Percentiles rank a stretch among this genome's conserved stretches.
phyloP scores from a whole-genome alignment of 2,888 invertebrate genomes.

The Acanthosepion lycidas region DNA sequence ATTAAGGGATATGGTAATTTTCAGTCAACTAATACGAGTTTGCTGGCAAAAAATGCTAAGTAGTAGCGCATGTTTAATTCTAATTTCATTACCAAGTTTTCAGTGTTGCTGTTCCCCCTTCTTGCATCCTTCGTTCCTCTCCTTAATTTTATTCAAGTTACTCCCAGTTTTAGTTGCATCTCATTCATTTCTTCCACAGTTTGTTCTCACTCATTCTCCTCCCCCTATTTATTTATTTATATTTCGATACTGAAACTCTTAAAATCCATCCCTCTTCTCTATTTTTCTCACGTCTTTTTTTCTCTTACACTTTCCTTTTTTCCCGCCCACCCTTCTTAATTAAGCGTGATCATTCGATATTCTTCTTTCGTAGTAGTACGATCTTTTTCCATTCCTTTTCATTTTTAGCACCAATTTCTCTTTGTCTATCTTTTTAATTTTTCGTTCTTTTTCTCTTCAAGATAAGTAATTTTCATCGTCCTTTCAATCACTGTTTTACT shows the following conservation, averaged over 20 bases:
- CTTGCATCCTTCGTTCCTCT: not conserved
- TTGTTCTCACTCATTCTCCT: not conserved
- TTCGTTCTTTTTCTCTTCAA: not conserved
- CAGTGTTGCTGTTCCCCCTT: not conserved
- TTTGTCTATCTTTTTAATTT: not conserved
- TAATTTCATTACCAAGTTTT: not conserved
- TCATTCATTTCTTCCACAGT: not conserved
- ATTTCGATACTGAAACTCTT: not conserved
- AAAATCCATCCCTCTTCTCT: not conserved
- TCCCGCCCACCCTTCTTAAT: not conserved
- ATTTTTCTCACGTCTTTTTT: not conserved
- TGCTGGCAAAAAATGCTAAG: too few species aligned
- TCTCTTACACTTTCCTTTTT: not conserved
- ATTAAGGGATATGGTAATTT: not conserved
- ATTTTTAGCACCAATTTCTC: not conserved
- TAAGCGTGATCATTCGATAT: not conserved
- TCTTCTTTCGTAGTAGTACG: too few species aligned
- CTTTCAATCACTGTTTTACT: not conserved
- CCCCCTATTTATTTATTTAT: not conserved
- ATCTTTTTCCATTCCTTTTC: not conserved
- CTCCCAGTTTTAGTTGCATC: not conserved
- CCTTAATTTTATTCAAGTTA: constrained; percentile 41
- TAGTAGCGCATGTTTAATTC: not conserved
- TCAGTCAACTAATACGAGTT: not conserved
- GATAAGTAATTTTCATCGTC: not conserved